phyloP scores from a whole-genome alignment of 2,888 invertebrate genomes.

The Ectropis crepuscularia region DNA sequence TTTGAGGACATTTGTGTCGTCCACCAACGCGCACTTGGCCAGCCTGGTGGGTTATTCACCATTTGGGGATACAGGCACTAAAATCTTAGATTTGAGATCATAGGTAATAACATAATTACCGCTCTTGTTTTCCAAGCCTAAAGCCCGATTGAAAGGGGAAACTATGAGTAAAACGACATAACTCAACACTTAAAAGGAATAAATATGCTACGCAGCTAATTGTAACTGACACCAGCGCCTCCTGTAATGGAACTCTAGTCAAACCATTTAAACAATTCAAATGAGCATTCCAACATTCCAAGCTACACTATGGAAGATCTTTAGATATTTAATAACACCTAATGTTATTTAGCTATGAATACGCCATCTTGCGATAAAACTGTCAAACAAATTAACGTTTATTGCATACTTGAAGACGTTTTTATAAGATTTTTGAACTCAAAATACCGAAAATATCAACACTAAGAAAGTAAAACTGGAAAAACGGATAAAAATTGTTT shows the following conservation, averaged over 20 bases:
- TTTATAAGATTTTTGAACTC: slow-evolving; percentile 9
- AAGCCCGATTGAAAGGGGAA: too few relatives aligned
- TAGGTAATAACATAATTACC: too few relatives aligned
- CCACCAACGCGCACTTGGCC: too few relatives aligned
- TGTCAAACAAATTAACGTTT: slow-evolving; percentile 11
- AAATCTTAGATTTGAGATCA: too few relatives aligned
- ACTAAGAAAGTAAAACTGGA: too few relatives aligned
- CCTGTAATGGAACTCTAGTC: slow-evolving; percentile 12
- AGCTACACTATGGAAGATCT: neutral
- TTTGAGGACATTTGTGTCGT: too few relatives aligned
- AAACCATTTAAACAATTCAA: slow-evolving; percentile 16
- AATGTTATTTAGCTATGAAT: neutral
- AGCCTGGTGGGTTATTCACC: too few relatives aligned
- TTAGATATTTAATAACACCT: neutral
- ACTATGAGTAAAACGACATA: too few relatives aligned
- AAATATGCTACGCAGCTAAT: neutral
- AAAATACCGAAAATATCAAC: neutral
- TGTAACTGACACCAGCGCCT: slow-evolving; percentile 18
- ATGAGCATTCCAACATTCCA: neutral
- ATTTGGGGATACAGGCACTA: too few relatives aligned
- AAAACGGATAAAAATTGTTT: too few relatives aligned
- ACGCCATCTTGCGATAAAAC: slow-evolving; percentile 2
- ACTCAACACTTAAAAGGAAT: too few relatives aligned
- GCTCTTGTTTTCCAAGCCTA: too few relatives aligned
- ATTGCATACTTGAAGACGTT: slow-evolving; percentile 2